phyloP scores from a whole-genome alignment of 2,888 invertebrate species.

The Plagiodera versicolora region DNA sequence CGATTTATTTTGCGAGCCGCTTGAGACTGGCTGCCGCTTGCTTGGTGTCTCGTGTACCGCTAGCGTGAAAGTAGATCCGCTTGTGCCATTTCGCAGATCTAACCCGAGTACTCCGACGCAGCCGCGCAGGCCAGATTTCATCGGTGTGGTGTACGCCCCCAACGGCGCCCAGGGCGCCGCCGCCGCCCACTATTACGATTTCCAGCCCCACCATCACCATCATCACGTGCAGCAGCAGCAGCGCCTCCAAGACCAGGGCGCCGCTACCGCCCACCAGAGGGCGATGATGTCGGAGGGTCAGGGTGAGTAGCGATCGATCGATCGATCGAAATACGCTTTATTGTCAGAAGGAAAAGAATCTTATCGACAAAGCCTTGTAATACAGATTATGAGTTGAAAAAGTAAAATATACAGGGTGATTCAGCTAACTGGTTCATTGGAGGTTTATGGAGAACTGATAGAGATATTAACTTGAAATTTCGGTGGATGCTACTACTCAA shows the following conservation, averaged over 20 bases:
- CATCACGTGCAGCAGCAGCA: slow-evolving; percentile 30
- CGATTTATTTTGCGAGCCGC: no score
- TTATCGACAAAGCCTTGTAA: no score
- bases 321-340: no score
- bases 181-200: slow-evolving; percentile 52
- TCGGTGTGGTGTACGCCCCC: slow-evolving; percentile 63
- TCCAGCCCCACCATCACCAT: slow-evolving; percentile 50
- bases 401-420: no score
- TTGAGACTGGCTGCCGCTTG: no score
- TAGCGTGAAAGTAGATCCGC: slow-evolving; percentile 41
- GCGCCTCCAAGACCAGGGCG: slow-evolving; percentile 28
- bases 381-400: no score
- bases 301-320: no score
- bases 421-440: no score
- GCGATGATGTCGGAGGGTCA: slow-evolving; percentile 27
- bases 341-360: no score
- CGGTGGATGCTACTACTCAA: no score
- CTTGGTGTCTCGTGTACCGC: slow-evolving; percentile 22
- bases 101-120: slow-evolving; percentile 92
- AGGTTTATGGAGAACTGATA: no score
- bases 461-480: no score
- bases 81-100: slow-evolving; percentile 67
- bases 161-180: slow-evolving; percentile 23
- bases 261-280: slow-evolving; percentile 17
- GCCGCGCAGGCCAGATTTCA: slow-evolving; percentile 86